Percentiles rank a stretch among this genome's conserved stretches.
Conservation (phyloP, 1,140 invertebrate genomes). For the Venustaconcha ellipsiformis region DNA sequence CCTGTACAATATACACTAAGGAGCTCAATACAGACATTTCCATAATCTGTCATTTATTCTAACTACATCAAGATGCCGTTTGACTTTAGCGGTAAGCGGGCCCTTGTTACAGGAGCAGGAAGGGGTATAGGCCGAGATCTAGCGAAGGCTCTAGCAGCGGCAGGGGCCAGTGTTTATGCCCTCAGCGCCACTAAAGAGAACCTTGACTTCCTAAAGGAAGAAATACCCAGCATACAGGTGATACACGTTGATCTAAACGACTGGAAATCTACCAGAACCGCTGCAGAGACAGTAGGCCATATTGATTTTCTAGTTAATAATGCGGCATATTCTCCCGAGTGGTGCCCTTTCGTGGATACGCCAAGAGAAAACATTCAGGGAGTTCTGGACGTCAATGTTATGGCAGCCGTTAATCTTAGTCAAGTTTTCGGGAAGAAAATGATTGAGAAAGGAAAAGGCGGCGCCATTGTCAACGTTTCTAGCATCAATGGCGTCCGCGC, state of each 20-base stretch:
- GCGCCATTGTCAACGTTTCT: constrained; percentile 90
- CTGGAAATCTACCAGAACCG: constrained; percentile 80
- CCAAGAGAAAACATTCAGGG: constrained; percentile 77
- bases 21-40: no score
- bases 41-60: no score
- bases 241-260: constrained; percentile 78
- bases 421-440: constrained; percentile 76
- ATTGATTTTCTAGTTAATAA: constrained; percentile 87
- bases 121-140: constrained; percentile 24
- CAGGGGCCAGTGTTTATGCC: constrained; percentile 22
- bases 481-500: constrained; percentile 79
- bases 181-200: constrained; percentile 3
- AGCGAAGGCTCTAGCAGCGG: background rate
- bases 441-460: constrained; percentile 75
- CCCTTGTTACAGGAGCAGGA: constrained; percentile 24
- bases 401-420: constrained; percentile 85
- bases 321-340: constrained; percentile 75
- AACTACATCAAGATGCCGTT: constrained; percentile 10
- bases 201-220: constrained; percentile 7
- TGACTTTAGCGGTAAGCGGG: constrained; percentile 20
- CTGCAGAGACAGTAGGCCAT: constrained; percentile 71
- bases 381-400: constrained; percentile 84
- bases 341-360: constrained; percentile 76
- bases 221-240: constrained; percentile 74
- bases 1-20: no score